These are phyloP conservation scores for Muscidifurax raptorellus DNA, from an alignment of 1,140 invertebrate species.

Conservation along the genomic window DNA sequence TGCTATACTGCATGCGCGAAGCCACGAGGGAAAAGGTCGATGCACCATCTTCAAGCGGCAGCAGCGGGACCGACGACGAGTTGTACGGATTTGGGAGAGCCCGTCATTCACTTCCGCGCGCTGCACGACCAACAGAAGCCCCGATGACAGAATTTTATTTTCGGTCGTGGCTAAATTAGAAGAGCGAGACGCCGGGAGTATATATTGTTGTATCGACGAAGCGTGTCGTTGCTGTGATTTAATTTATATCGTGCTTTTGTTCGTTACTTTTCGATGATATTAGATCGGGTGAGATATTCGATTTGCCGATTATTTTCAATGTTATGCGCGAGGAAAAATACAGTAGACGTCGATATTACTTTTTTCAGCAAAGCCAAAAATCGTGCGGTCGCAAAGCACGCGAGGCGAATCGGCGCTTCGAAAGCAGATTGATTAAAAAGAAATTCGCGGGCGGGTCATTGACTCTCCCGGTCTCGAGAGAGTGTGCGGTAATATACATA, in stretches of 20 bases:
- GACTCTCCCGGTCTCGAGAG: not conserved
- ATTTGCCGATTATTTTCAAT: too few species aligned
- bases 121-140: not conserved
- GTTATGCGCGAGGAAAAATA: too few species aligned
- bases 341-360: too few species aligned
- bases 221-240: too few species aligned
- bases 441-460: constrained; percentile 47
- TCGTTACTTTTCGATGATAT: too few species aligned
- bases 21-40: constrained; percentile 17
- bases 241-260: too few species aligned
- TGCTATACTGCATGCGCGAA: constrained; percentile 53
- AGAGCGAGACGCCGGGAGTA: not conserved
- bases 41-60: constrained; percentile 22
- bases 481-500: constrained; percentile 29
- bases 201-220: too few species aligned
- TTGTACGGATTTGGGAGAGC: constrained; percentile 10
- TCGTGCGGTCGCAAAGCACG: too few species aligned
- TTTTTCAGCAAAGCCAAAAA: too few species aligned
- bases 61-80: not conserved
- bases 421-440: constrained; percentile 45
- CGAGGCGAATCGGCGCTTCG: not conserved
- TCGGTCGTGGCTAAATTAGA: constrained; percentile 6
- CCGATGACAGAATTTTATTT: constrained; percentile 15
- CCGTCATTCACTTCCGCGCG: not conserved
- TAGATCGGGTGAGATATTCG: too few species aligned